phyloP scores from a whole-genome alignment of 2,113 vertebrate genomes.

The Anguilla japonica region DNA sequence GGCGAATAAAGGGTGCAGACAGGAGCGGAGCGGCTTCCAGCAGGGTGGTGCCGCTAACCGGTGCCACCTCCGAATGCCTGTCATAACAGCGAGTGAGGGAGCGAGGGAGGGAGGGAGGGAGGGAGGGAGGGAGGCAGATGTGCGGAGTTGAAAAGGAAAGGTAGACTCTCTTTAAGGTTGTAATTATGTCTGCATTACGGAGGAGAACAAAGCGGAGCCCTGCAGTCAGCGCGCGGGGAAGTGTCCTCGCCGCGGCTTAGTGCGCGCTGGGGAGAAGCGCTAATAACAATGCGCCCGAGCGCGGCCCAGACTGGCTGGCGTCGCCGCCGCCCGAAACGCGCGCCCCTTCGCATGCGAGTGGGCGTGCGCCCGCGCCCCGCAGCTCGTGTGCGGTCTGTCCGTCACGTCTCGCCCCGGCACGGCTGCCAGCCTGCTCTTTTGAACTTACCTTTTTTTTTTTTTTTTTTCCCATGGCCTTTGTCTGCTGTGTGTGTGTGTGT shows the following conservation, averaged over 20 bases:
- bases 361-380: background rate
- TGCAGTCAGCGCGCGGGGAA: constrained; percentile 70
- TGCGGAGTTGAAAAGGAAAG: constrained; percentile 56
- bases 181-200: constrained; percentile 70
- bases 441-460: too few species aligned
- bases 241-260: constrained; percentile 59
- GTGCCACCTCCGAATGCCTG: constrained; percentile 40
- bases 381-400: background rate
- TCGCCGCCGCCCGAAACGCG: constrained; percentile 50
- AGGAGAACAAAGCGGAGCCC: constrained; percentile 72
- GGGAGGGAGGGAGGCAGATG: constrained; percentile 30
- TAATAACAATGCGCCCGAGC: constrained; percentile 65
- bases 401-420: background rate
- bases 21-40: background rate
- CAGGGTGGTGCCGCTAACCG: constrained; percentile 2
- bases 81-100: constrained; percentile 41
- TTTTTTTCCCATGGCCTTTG: too few species aligned
- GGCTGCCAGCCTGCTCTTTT: background rate
- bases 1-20: background rate
- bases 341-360: constrained; percentile 24
- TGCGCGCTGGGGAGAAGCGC: constrained; percentile 60
- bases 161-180: constrained; percentile 64
- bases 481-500: background rate
- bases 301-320: constrained; percentile 70
- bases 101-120: constrained; percentile 32